Base-by-base conservation (phyloP, 2,888 invertebrate genomes). In the Lamellibrachia columna region DNA sequence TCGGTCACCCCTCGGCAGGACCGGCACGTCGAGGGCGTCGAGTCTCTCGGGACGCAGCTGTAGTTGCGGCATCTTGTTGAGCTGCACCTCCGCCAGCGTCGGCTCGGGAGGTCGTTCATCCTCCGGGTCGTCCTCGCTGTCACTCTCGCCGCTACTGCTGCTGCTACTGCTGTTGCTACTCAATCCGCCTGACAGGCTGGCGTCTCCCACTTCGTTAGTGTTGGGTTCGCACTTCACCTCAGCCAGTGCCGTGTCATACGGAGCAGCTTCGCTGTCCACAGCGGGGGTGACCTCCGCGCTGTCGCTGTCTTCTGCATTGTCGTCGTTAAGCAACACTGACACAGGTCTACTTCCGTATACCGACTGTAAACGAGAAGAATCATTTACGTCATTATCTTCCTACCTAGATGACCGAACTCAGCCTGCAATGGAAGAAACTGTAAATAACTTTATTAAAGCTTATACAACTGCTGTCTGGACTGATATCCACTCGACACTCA, bases 11-110 rank as follows among this genome's bases (percentile, higher is more conserved):
- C 94, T 94, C 90, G 94, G 94, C 53, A 95, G 94, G 91, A 94
- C 95, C 0, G 95, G 95, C n/a, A 95, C 94, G 92, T 95, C 94
- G 91, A 95, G 93, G 90, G 94, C 94, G 93, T 96, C 96, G 90
- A 95, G 93, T 93, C 94, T 95, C 92, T 95, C 96, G 0, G 95
- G 96, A 92, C 95, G 94, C 9, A 96, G 94, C 93, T 95, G 94
- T 7, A 95, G 93, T 28, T 95, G 93, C 15, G 93, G 93, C 15
- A 93, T 52, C 52, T 93, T 90, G 53, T 90, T n/a, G 28, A 90
- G n/a, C 11, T 92, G 75, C 28, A 92, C 90, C 11, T 75, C 90
- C 11, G 92, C 93, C 90, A 93, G 15, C 22, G 58, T 90, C 15
- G 93, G 93, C 52, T 93, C 93, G 3, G 92, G 92, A 22, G 55